Evolutionary conservation across 1,140 invertebrate species (phyloP), one percentile per base, ranked within the genome.

Genomic region (Phocides pigmalion): DNA sequence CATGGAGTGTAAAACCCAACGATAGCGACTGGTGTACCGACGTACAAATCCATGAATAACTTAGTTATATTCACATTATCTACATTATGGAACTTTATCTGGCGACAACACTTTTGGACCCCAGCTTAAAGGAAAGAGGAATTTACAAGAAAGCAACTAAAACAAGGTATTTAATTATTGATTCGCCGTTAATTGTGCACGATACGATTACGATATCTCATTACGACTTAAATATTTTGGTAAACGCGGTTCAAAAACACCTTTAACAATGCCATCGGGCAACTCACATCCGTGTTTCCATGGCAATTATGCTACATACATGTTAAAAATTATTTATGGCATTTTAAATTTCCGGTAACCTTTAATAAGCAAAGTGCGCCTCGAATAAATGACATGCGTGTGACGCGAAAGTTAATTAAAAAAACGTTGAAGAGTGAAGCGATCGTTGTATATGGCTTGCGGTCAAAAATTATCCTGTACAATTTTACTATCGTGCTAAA

Each of bases 21-120:
- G 89, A 90, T 84, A 81, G 75, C 77, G 78, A 76, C 79, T 16
- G 70, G 71, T 74, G 68, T 74, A 81, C 76, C 56, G 66, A 68
- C 62, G 72, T 79, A 82, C 78, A 76, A 56, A 74, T 79, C 79
- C 76, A 79, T 75, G 79, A 84, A 88, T 90, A 87, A 89, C 89
- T 89, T 87, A 87, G 80, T 86, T 84, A 88, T 89, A 89, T 91
- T 89, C 87, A 91, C 87, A 91, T 87, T 91, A 89, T 89, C 85
- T 89, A 90, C 87, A 91, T 75, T 79, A 81, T 79, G 84, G 81
- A 87, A 82, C 89, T 89, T 87, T 78, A 84, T 89, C 85, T 89
- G 86, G 81, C 64, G 67, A 76, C 66, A 71, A 69, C 20, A 63
- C 66, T 72, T 79, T 86, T 74, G 82, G 84, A 82, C 81, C 82